Conservation (phyloP, 2,888 invertebrate species). For the Drosophila pseudotalamancana region DNA sequence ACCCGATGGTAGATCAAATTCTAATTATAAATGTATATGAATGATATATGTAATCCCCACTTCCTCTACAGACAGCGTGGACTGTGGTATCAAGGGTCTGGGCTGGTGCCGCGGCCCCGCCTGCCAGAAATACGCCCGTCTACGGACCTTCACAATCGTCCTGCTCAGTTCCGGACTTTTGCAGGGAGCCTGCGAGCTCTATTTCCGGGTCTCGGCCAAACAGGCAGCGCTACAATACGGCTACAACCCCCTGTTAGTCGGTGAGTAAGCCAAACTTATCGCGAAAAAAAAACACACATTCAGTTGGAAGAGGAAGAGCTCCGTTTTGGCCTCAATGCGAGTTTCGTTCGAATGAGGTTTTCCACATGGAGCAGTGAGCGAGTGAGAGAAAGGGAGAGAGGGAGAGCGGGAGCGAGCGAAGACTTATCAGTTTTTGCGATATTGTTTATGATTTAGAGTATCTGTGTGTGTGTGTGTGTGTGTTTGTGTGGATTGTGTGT, state of each 20-base stretch:
- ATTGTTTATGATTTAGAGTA: conserved; percentile 62
- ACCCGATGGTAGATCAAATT: conserved; percentile 65
- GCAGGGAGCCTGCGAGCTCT: conserved; percentile 85
- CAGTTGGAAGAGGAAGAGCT: not conserved
- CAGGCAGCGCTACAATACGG: conserved; percentile 85
- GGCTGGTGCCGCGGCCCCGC: conserved; percentile 84
- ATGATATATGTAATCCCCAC: not conserved
- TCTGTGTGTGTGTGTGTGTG: conserved; percentile 10
- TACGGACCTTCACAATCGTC: conserved; percentile 84
- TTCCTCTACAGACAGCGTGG: conserved; percentile 84
- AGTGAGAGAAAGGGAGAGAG: not conserved
- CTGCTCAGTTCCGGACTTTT: conserved; percentile 82
- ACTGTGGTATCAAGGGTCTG: conserved; percentile 85
- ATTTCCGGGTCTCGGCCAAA: conserved; percentile 85
- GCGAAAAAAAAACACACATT: conserved; percentile 22
- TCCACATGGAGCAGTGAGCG: conserved; percentile 30
- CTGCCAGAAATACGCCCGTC: conserved; percentile 85
- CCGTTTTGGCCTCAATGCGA: conserved; percentile 51
- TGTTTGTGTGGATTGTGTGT: conserved; percentile 17
- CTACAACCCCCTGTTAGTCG: conserved; percentile 83
- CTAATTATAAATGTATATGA: not conserved
- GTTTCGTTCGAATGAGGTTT: conserved; percentile 37
- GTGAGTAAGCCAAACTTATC: conserved; percentile 81
- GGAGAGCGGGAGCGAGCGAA: not conserved
- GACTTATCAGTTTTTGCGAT: conserved; percentile 73